Conservation (phyloP, 2,888 invertebrate genomes). For the Athalia circularis region DNA sequence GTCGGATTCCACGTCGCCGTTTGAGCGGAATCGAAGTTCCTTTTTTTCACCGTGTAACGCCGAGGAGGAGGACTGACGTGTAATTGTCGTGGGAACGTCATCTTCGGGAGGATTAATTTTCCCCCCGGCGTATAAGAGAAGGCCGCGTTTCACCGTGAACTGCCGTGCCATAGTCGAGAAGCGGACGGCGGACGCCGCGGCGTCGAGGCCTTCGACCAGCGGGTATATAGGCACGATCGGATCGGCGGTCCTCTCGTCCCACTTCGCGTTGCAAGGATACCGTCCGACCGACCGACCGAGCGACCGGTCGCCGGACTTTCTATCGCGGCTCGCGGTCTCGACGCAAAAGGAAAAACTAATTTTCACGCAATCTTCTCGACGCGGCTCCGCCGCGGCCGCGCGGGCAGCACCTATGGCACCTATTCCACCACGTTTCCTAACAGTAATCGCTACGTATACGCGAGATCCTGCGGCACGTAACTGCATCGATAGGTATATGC, state of each 20-base stretch:
- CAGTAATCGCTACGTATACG: too few species aligned
- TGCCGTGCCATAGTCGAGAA: neutral
- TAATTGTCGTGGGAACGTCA: conserved; percentile 38
- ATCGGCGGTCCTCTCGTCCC: conserved; percentile 40
- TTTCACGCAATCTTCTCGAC: conserved; percentile 33
- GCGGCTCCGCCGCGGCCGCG: neutral
- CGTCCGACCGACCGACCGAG: conserved; percentile 12
- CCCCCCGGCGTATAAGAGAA: neutral
- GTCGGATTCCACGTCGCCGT: too few species aligned
- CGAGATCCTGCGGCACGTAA: too few species aligned
- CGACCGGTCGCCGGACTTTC: conserved; percentile 46
- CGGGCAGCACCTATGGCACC: too few species aligned
- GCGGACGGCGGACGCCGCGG: neutral
- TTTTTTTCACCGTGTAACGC: too few species aligned
- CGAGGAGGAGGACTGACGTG: neutral
- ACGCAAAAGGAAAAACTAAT: conserved; percentile 37
- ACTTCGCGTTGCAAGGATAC: conserved; percentile 43
- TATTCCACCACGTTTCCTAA: too few species aligned
- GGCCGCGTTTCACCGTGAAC: neutral
- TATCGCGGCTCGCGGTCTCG: conserved; percentile 35
- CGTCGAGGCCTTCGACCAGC: conserved; percentile 36
- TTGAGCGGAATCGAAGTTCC: too few species aligned
- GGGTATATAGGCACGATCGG: conserved; percentile 4
- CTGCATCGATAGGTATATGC: too few species aligned
- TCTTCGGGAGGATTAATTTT: conserved; percentile 34